Percentiles rank a stretch among this genome's conserved stretches.
Conservation (phyloP, 2,888 invertebrate species). For the Syrista parreyssii region DNA sequence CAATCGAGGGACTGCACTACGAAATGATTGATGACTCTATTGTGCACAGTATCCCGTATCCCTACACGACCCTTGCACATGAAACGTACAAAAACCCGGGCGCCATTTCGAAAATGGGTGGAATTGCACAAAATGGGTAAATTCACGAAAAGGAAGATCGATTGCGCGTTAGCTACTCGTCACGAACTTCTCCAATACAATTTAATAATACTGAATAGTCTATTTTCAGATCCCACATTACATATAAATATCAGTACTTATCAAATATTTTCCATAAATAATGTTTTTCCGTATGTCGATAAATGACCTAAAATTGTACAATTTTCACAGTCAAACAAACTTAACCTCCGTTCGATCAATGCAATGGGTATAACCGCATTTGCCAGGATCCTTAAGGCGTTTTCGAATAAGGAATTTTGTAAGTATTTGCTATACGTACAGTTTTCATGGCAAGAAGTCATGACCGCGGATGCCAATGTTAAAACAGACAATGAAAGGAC, state of each 20-base stretch:
- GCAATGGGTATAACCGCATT: background rate
- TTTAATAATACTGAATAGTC: background rate
- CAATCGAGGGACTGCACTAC: conserved; percentile 59
- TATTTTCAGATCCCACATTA: background rate
- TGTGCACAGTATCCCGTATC: conserved; percentile 49
- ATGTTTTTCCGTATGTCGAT: background rate
- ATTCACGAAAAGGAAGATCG: conserved; percentile 47
- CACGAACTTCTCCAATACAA: conserved; percentile 17
- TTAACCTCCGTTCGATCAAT: background rate
- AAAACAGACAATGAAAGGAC: background rate
- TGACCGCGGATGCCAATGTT: background rate
- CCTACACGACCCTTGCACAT: background rate
- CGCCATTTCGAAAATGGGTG: conserved; percentile 58
- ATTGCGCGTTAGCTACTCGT: conserved; percentile 34
- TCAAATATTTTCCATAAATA: too few species aligned
- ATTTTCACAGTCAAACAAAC: background rate
- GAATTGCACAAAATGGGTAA: conserved; percentile 62
- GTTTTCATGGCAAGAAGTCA: background rate
- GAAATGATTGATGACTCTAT: conserved; percentile 66
- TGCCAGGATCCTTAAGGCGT: background rate
- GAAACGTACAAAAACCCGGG: conserved; percentile 17
- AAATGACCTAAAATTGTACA: background rate
- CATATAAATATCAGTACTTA: background rate
- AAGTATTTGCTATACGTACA: background rate
- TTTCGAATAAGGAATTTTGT: background rate